Evolutionary conservation across 2,888 invertebrate species (phyloP), one percentile per base, ranked within the genome.

Genomic region (Ectemnius lituratus): DNA sequence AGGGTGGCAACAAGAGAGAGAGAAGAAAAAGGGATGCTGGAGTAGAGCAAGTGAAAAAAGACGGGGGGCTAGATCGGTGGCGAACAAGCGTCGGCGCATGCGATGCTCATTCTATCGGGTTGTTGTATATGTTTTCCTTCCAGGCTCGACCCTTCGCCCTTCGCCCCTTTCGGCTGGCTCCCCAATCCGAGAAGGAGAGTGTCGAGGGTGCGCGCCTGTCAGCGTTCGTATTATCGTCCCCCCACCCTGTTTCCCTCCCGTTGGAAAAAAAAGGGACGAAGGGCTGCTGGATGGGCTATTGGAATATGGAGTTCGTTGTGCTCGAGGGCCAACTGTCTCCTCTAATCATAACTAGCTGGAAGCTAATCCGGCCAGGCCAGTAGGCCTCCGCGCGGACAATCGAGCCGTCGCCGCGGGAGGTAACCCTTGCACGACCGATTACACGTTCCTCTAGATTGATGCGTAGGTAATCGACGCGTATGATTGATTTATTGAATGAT

Each of bases 291-390:
- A 23, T 23, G 23, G 23, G 70, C 75, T 76, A 75, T 78, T 82
- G 77, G 76, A 84, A 81, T 84, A 84, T 77, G 75, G 80, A 85
- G 81, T 77, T 73, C 71, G 74, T 74, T 13, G 62, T 56, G 61
- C 63, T 62, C 72, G 64, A 73, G 70, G 85, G 83, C 90, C 90
- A 90, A 90, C 90, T 90, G 90, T 90, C 90, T 87, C 84, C 82
- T 89, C 88, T 88, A 89, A 90, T 90, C 90, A 88, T 90, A 87
- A 89, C 87, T 86, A 84, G 85, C 85, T 85, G 80, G 79, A 69
- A 84, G 87, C 88, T 86, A 87, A 89, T 88, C 88, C 84, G 37
- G 2, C 37, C 1, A 4, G 37, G 37, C 37, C 37, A 23, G 23
- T 23, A 23, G 23, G 23, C 11, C 37, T 1, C 6, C 37, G 37